Conservation (phyloP, 2,888 invertebrate species). For the Erebia palarica region DNA sequence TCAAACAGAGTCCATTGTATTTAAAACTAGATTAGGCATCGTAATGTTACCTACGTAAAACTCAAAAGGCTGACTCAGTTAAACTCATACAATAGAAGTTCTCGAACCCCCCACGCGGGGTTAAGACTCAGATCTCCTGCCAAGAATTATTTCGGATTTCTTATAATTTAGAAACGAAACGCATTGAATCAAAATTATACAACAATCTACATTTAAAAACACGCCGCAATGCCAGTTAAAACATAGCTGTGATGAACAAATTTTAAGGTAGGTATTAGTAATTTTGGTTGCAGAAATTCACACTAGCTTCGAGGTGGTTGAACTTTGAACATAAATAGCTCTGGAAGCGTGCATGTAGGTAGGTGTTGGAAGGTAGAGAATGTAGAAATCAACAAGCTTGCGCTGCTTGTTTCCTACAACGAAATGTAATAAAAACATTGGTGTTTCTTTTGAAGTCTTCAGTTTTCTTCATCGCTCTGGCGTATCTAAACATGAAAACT, state of each 20-base stretch:
- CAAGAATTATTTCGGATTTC: conserved; percentile 45
- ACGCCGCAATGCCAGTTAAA: neutral
- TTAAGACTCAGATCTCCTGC: conserved; percentile 44
- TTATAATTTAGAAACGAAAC: conserved; percentile 23
- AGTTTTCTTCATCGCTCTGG: neutral
- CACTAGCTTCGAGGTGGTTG: conserved; percentile 64
- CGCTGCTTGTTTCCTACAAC: conserved; percentile 25
- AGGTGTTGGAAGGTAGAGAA: conserved; percentile 29
- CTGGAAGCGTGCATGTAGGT: conserved; percentile 50
- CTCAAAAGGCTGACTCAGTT: conserved; percentile 37
- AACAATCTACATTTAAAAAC: neutral
- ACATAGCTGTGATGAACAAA: conserved; percentile 14
- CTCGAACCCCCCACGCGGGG: conserved; percentile 44
- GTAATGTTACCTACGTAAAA: conserved; percentile 35
- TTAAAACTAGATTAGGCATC: conserved; percentile 35
- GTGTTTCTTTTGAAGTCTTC: conserved; percentile 6
- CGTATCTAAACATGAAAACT: too few relatives aligned
- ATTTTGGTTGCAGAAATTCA: conserved; percentile 60
- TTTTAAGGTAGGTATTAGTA: conserved; percentile 32
- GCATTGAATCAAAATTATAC: neutral
- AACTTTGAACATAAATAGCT: conserved; percentile 72
- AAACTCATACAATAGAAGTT: conserved; percentile 42
- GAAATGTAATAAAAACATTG: conserved; percentile 28
- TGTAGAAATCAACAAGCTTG: conserved; percentile 34
- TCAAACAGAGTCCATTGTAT: conserved; percentile 23